These are phyloP conservation scores for Stenopsyche tienmushanensis DNA, from an alignment of 1,140 invertebrate genomes.

Conservation along the genomic window DNA sequence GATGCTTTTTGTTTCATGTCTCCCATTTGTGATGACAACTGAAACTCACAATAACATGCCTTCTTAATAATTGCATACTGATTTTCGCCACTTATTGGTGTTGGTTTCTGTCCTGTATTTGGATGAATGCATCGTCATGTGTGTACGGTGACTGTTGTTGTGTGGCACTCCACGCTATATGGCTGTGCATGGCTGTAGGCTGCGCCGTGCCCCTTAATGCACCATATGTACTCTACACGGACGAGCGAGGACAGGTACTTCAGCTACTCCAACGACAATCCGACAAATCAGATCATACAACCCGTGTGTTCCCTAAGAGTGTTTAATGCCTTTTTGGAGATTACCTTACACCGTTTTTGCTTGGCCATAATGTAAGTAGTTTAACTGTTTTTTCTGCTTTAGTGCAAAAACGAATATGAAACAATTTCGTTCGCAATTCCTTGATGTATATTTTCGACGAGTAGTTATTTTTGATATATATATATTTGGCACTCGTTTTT, in stretches of 20 bases:
- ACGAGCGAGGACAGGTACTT: slow-evolving; percentile 90
- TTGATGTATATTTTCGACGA: neutral
- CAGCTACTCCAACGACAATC: slow-evolving; percentile 4
- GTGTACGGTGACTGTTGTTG: slow-evolving; percentile 53
- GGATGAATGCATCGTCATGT: slow-evolving; percentile 51
- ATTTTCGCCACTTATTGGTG: slow-evolving; percentile 29
- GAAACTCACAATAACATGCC: slow-evolving; percentile 33
- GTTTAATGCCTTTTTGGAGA: slow-evolving; percentile 28
- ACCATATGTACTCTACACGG: slow-evolving; percentile 92
- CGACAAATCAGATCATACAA: slow-evolving; percentile 7
- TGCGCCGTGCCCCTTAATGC: slow-evolving; percentile 76
- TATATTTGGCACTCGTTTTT: neutral
- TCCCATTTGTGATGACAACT: slow-evolving; percentile 50
- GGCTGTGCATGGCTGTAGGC: slow-evolving; percentile 45
- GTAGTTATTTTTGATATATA: neutral
- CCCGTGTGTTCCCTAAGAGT: slow-evolving; percentile 24
- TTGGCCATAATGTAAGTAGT: slow-evolving; percentile 40
- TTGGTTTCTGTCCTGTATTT: slow-evolving; percentile 30
- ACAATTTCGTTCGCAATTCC: slow-evolving; percentile 9
- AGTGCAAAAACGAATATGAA: slow-evolving; percentile 19
- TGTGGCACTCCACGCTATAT: slow-evolving; percentile 54
- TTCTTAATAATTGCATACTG: slow-evolving; percentile 37
- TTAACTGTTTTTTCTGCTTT: slow-evolving; percentile 35
- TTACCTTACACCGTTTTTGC: slow-evolving; percentile 29
- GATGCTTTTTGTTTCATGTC: slow-evolving; percentile 60